Evolutionary conservation across 2,113 vertebrate species (phyloP).

Genomic region (Gallinago media): DNA sequence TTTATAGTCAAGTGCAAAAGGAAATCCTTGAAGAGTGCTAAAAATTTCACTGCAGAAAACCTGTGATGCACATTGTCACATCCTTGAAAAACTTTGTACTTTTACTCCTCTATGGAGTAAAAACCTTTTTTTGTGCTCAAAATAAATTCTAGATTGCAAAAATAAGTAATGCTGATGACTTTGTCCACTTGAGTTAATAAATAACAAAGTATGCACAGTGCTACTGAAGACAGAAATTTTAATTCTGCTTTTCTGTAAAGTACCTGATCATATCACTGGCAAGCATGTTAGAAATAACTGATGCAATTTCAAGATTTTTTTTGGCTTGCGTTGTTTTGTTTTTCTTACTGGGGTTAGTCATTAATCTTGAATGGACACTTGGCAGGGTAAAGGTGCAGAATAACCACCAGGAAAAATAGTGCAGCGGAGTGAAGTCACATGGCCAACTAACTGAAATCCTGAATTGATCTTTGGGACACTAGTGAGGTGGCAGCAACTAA

Average conservation of each 20-base stretch:
- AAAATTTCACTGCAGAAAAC: background rate
- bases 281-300: background rate
- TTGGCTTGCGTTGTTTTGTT: background rate
- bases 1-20: background rate
- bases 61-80: rapidly evolving
- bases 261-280: background rate
- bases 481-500: background rate
- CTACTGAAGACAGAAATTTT: background rate
- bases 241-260: background rate
- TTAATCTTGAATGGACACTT: background rate
- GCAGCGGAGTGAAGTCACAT: background rate
- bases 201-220: background rate
- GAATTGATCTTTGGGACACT: background rate
- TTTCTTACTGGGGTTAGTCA: background rate
- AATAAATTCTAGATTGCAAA: background rate
- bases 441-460: background rate
- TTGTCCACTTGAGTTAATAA: background rate
- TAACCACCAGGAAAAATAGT: background rate
- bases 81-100: background rate
- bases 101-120: background rate
- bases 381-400: background rate
- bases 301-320: background rate
- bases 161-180: background rate
- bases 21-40: background rate
- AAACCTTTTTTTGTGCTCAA: background rate